Evolutionary conservation across 2,113 vertebrate genomes (phyloP).

Genomic region (Pristiophorus japonicus): DNA sequence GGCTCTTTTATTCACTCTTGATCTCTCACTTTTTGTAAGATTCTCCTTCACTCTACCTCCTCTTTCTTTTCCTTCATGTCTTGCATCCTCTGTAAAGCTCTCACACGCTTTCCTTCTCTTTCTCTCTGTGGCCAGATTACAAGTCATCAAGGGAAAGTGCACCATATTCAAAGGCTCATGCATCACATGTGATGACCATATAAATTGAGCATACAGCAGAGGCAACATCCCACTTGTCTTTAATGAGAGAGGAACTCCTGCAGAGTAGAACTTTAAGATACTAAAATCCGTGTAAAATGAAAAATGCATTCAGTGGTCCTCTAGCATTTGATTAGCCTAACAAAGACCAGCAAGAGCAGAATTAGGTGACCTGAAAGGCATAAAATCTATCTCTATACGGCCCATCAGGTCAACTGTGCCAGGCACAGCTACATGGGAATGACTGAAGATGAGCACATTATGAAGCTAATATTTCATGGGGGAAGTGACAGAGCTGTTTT

Average conservation of each 20-base stretch:
- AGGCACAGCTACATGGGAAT: background rate
- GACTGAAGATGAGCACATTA: background rate
- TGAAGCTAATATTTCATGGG: background rate
- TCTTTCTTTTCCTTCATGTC: background rate
- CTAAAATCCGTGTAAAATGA: background rate
- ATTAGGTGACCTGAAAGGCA: background rate
- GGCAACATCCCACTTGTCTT: background rate
- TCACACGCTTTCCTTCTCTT: too few species aligned
- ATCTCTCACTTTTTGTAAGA: background rate
- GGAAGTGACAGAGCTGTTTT: background rate
- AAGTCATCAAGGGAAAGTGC: background rate
- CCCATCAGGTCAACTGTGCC: background rate
- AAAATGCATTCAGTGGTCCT: background rate
- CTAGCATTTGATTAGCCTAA: background rate
- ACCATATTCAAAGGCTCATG: background rate
- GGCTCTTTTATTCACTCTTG: background rate
- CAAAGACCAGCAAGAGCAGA: background rate
- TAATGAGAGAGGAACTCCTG: background rate
- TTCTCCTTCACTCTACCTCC: background rate
- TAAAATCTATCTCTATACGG: background rate
- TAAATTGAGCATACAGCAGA: background rate
- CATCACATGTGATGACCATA: background rate
- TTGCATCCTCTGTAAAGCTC: background rate
- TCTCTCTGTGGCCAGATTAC: background rate
- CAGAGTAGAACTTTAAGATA: background rate